Conservation (phyloP, 2,797 vertebrate genomes). For the Enteromius mattozi region DNA sequence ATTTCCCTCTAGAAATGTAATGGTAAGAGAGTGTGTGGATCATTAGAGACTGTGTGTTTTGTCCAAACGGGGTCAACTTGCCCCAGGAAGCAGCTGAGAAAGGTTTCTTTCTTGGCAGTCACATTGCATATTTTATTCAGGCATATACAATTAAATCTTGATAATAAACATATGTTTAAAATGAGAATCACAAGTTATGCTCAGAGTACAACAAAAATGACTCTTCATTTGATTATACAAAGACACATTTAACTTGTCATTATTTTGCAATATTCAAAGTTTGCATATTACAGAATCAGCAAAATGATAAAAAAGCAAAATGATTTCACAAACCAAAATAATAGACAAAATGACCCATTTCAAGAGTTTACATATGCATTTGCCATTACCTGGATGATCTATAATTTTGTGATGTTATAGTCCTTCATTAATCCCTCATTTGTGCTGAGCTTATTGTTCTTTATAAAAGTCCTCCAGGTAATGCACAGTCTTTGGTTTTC, state of each 20-base stretch:
- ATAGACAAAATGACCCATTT: neutral
- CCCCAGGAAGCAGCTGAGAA: slow-evolving; percentile 29
- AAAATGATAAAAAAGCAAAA: neutral
- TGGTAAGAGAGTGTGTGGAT: neutral
- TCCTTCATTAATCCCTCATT: neutral
- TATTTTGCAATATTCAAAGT: neutral
- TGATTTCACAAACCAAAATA: no score
- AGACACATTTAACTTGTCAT: no score
- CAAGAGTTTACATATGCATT: neutral
- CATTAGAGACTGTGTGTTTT: slow-evolving; percentile 16
- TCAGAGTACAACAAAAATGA: neutral
- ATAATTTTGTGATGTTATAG: neutral
- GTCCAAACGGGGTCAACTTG: slow-evolving; percentile 29
- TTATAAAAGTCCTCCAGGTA: neutral
- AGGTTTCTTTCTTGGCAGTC: slow-evolving; percentile 45
- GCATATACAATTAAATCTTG: slow-evolving; percentile 31
- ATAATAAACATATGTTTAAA: neutral
- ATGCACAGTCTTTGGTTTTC: neutral
- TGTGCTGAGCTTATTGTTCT: neutral
- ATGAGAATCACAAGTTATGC: neutral
- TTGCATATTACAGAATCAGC: neutral
- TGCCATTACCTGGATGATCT: neutral
- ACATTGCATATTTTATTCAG: slow-evolving; percentile 55
- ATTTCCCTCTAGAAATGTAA: neutral
- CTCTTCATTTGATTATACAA: neutral